Conservation (phyloP, 2,113 vertebrate genomes). For the Toxotes jaculatrix region DNA sequence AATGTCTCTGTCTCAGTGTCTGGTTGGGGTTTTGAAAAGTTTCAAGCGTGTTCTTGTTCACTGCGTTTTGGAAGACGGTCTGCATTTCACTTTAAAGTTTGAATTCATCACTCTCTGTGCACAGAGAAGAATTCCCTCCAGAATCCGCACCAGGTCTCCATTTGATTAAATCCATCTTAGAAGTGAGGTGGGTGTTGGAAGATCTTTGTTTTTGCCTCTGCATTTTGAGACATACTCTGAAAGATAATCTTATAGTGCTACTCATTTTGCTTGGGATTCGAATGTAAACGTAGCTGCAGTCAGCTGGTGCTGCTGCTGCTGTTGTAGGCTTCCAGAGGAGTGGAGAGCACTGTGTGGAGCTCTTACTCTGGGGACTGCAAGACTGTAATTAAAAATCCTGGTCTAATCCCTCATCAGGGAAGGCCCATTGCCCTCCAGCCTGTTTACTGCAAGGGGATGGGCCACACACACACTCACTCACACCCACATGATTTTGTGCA, state of each 20-base stretch:
- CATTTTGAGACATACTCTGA: constrained; percentile 10
- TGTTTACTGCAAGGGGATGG: constrained; percentile 66
- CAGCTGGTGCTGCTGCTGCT: constrained; percentile 29
- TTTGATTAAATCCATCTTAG: background rate
- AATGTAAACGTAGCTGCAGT: constrained; percentile 22
- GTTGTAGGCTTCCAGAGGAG: constrained; percentile 44
- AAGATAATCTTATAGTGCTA: background rate
- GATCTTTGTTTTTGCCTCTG: background rate
- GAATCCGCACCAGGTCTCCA: constrained; percentile 9
- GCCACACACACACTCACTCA: constrained; percentile 60
- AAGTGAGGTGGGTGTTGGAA: background rate
- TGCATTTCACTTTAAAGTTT: constrained; percentile 19
- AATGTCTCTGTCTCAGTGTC: background rate
- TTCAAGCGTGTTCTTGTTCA: background rate
- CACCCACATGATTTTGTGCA: constrained; percentile 49
- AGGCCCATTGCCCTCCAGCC: constrained; percentile 66
- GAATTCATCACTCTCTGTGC: constrained; percentile 7
- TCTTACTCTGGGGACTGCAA: constrained; percentile 59
- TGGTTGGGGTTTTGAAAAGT: background rate
- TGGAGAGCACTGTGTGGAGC: constrained; percentile 46
- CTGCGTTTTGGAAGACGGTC: constrained; percentile 1
- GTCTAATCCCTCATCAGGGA: constrained; percentile 74
- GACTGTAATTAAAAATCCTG: constrained; percentile 77
- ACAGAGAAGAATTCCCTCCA: background rate
- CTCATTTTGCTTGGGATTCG: constrained; percentile 23